Conservation (phyloP, 1,140 invertebrate genomes). For the Ceratitis capitata region DNA sequence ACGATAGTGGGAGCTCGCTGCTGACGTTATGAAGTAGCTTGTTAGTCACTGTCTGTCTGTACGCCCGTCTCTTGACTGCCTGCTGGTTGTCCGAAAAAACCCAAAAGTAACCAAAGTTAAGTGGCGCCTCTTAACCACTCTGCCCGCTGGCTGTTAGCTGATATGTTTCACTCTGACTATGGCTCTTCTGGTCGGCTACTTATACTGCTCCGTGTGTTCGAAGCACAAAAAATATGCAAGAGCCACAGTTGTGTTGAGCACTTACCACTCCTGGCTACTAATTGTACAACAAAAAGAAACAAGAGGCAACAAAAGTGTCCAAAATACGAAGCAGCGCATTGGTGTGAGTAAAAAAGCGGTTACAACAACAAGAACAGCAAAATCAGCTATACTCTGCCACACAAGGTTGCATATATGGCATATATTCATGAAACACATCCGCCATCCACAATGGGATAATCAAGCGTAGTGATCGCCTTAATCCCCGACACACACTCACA, state of each 20-base stretch:
- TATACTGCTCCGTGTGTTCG: no score
- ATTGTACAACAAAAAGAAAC: neutral
- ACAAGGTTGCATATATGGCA: neutral
- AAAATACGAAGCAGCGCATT: neutral
- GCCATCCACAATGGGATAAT: constrained; percentile 20
- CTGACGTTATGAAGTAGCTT: neutral
- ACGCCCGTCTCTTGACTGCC: neutral
- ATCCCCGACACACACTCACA: neutral
- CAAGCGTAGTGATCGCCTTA: constrained; percentile 27
- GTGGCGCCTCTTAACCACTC: constrained; percentile 27
- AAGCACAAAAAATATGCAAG: neutral
- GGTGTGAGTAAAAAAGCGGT: neutral
- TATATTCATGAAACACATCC: neutral
- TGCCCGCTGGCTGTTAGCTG: neutral
- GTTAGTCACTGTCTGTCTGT: neutral
- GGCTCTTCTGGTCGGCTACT: neutral
- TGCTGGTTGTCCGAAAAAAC: neutral
- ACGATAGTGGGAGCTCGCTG: neutral
- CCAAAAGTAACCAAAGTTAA: constrained; percentile 32
- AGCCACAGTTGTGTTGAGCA: neutral
- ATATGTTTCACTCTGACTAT: neutral
- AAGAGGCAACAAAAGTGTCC: neutral
- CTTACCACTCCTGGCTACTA: neutral
- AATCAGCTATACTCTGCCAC: neutral
- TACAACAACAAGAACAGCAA: neutral